A percentile compares a stretch with the other conserved stretches of the same genome.
phyloP scores from a whole-genome alignment of 2,888 invertebrate genomes.

The Acanthosoma haemorrhoidale region DNA sequence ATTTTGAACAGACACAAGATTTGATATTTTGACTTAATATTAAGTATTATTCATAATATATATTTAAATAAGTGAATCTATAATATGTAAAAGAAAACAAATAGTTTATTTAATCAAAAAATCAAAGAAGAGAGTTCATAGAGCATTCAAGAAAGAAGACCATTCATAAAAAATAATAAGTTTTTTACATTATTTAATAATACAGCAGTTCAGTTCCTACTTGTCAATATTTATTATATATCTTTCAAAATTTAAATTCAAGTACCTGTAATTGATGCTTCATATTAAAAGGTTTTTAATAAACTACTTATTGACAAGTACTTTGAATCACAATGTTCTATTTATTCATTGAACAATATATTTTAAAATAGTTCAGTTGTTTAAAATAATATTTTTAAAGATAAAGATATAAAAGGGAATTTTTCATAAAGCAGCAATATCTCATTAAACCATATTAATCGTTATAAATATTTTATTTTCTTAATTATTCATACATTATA shows the following conservation, averaged over 20 bases:
- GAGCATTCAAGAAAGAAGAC: not conserved
- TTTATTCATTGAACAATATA: too few relatives aligned
- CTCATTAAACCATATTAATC: conserved; percentile 9
- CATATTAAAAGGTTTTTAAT: too few relatives aligned
- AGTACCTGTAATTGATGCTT: too few relatives aligned
- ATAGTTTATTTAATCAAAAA: not conserved
- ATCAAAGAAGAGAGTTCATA: not conserved
- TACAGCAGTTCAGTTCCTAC: conserved; percentile 18
- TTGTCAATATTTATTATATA: conserved; percentile 9
- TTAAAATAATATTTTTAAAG: not conserved
- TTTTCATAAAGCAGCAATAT: not conserved
- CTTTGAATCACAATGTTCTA: not conserved
- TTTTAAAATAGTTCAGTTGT: not conserved
- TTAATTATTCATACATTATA: conserved; percentile 18
- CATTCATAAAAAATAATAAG: too few relatives aligned
- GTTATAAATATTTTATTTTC: conserved; percentile 27
- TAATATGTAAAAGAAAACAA: not conserved
- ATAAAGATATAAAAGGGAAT: not conserved
- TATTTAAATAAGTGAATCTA: conserved; percentile 16
- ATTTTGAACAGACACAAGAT: conserved; percentile 34
- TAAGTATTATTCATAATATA: conserved; percentile 22
- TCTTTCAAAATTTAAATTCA: too few relatives aligned
- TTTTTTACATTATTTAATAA: not conserved
- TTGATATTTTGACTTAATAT: conserved; percentile 30
- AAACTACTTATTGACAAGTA: not conserved